Percentiles rank a stretch among this genome's conserved stretches.
Evolutionary conservation across 2,888 invertebrate genomes (phyloP).

Genomic region (Cosmorhoe ocellata): DNA sequence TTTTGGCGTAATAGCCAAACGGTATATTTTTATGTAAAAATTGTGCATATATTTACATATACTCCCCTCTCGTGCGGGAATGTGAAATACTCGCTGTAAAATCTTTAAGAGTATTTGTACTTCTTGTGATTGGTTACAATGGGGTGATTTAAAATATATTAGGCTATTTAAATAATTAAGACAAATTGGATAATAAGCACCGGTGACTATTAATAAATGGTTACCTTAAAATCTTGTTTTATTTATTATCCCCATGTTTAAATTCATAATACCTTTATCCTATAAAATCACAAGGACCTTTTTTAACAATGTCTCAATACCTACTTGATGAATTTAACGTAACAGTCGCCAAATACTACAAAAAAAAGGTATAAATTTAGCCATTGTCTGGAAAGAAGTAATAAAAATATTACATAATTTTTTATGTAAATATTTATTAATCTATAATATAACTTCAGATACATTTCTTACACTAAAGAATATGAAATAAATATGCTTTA

Average conservation of each 20-base stretch:
- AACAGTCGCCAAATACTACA: too few species aligned
- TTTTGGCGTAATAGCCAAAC: slow-evolving; percentile 34
- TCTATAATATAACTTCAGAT: slow-evolving; percentile 28
- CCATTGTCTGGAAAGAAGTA: too few species aligned
- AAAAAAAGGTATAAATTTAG: too few species aligned
- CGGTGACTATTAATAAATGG: slow-evolving; percentile 40
- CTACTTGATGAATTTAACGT: too few species aligned
- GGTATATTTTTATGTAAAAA: slow-evolving; percentile 42
- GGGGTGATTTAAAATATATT: slow-evolving; percentile 35
- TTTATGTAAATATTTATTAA: slow-evolving; percentile 21
- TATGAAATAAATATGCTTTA: slow-evolving; percentile 32
- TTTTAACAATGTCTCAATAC: too few species aligned
- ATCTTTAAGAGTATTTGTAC: slow-evolving; percentile 26
- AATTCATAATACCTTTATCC: too few species aligned
- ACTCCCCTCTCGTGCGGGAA: slow-evolving; percentile 22
- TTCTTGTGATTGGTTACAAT: slow-evolving; percentile 26
- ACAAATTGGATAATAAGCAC: slow-evolving; percentile 46
- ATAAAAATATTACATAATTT: not conserved
- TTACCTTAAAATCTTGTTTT: slow-evolving; percentile 30
- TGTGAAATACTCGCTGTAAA: slow-evolving; percentile 21
- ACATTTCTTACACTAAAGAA: slow-evolving; percentile 35
- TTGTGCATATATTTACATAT: slow-evolving; percentile 33
- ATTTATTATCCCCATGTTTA: slow-evolving; percentile 1
- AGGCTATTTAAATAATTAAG: slow-evolving; percentile 46
- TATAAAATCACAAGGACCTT: too few species aligned